Conservation (phyloP, 2,797 vertebrate genomes). For the Dendrocincla fuliginosa region DNA sequence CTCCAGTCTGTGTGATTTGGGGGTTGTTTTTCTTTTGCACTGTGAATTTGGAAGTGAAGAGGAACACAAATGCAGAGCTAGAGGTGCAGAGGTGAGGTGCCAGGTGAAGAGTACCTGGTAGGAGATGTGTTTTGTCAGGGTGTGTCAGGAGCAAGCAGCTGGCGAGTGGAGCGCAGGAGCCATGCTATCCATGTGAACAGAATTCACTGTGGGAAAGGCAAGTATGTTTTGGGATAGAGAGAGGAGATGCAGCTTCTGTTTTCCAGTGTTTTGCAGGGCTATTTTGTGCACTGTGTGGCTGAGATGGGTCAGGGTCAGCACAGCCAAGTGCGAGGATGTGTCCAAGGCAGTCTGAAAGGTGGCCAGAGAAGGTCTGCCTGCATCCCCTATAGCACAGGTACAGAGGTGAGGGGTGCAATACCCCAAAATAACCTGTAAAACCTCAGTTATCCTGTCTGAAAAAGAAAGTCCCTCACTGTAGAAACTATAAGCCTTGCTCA, state of each 20-base stretch:
- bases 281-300: neutral
- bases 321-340: neutral
- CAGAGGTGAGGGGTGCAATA: neutral
- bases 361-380: too few relatives aligned
- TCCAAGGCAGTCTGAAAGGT: neutral
- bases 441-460: neutral
- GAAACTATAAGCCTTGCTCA: neutral
- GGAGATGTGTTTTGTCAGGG: accelerated
- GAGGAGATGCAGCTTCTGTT: neutral
- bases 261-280: neutral
- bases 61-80: neutral
- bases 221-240: accelerated
- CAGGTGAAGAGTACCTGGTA: accelerated
- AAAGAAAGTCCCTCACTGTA: neutral
- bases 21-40: neutral
- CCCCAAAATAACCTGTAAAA: neutral
- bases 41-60: neutral
- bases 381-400: accelerated
- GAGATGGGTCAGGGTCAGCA: neutral
- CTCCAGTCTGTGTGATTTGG: accelerated
- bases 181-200: accelerated
- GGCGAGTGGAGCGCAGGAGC: neutral
- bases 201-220: accelerated
- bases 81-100: accelerated
- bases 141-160: accelerated